Conservation (phyloP, 2,888 invertebrate species). For the Heliconius charithonia region DNA sequence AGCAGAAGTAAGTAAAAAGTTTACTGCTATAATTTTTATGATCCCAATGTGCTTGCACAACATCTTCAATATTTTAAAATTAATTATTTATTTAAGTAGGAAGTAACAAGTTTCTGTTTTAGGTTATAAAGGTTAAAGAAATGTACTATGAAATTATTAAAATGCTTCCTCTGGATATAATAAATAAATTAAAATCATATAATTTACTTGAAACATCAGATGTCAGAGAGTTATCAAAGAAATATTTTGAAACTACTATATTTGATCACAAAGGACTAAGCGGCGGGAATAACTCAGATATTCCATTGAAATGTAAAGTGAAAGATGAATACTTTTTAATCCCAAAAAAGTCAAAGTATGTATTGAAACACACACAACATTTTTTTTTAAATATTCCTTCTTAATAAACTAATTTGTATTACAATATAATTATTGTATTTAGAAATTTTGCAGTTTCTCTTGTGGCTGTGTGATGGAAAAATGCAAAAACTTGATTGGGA, state of each 20-base stretch:
- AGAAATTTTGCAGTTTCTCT: slow-evolving; percentile 82
- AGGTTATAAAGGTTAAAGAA: slow-evolving; percentile 60
- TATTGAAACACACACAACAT: background rate
- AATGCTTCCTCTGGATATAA: slow-evolving; percentile 53
- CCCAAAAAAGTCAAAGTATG: slow-evolving; percentile 86
- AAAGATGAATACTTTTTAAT: slow-evolving; percentile 83
- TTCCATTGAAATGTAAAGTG: slow-evolving; percentile 77
- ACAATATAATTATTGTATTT: background rate
- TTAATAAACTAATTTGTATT: too few species aligned
- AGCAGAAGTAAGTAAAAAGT: slow-evolving; percentile 59
- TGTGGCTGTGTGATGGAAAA: slow-evolving; percentile 84
- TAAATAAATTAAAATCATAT: slow-evolving; percentile 51
- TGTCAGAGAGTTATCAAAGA: slow-evolving; percentile 61
- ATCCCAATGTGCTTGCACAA: background rate
- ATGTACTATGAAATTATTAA: slow-evolving; percentile 56
- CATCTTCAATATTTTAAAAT: background rate
- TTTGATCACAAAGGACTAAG: slow-evolving; percentile 60
- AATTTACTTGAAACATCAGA: slow-evolving; percentile 63
- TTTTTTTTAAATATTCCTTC: background rate
- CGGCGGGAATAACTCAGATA: slow-evolving; percentile 84
- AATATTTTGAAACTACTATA: slow-evolving; percentile 62
- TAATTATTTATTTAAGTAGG: background rate
- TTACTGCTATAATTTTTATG: too few species aligned
- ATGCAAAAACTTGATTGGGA: slow-evolving; percentile 71
- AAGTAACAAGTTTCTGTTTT: slow-evolving; percentile 31